Conservation (phyloP, 2,888 invertebrate species). For the Pocota personata region DNA sequence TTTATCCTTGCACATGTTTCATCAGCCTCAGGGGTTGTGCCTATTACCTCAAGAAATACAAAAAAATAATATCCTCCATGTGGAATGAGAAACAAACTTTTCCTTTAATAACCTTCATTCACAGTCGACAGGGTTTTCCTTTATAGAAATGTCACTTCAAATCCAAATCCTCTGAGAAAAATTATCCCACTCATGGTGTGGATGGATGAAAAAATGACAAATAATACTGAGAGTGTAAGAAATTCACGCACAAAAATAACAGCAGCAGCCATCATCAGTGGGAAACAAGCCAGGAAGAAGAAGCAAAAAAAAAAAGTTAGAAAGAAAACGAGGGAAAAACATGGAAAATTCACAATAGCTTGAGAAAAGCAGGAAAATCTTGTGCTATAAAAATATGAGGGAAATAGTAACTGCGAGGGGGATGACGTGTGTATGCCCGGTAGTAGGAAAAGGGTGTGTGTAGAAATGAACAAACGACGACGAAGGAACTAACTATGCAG, state of each 20-base stretch:
- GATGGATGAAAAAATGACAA: constrained; percentile 67
- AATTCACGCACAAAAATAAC: constrained; percentile 67
- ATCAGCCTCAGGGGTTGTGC: constrained; percentile 37
- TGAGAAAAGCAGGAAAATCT: constrained; percentile 29
- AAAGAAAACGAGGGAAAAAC: constrained; percentile 41
- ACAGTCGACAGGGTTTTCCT: constrained; percentile 62
- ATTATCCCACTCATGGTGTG: constrained; percentile 72
- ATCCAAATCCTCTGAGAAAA: constrained; percentile 71
- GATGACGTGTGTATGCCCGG: constrained; percentile 5
- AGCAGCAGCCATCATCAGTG: constrained; percentile 60
- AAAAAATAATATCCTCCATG: constrained; percentile 13
- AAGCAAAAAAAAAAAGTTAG: not conserved
- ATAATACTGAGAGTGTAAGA: constrained; percentile 61
- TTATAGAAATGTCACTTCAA: constrained; percentile 73
- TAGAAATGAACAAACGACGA: constrained; percentile 5
- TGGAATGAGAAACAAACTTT: constrained; percentile 39
- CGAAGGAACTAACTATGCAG: constrained; percentile 27
- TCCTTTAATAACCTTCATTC: constrained; percentile 65
- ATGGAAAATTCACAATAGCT: constrained; percentile 33
- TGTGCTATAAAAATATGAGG: constrained; percentile 51
- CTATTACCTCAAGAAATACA: constrained; percentile 22
- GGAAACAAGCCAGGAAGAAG: constrained; percentile 13
- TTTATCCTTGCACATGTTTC: constrained; percentile 25
- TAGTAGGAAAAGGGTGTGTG: constrained; percentile 50
- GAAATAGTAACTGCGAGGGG: constrained; percentile 15